phyloP scores from a whole-genome alignment of 2,113 vertebrate genomes.

The Odocoileus virginianus region DNA sequence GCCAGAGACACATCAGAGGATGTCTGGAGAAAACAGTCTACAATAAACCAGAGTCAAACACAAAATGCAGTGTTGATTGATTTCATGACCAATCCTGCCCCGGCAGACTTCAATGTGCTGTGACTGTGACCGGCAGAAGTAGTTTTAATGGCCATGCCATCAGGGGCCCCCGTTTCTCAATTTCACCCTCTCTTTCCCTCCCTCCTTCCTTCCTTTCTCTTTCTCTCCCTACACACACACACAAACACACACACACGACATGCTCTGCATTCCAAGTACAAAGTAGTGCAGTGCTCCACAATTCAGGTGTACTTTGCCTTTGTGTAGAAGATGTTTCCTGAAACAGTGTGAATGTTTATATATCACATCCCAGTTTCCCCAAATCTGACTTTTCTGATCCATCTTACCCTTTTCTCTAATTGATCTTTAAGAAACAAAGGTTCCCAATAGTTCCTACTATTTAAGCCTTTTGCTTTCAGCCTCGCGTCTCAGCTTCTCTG shows the following conservation, averaged over 20 bases:
- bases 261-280: not conserved
- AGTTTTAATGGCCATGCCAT: not conserved
- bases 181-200: not conserved
- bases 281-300: not conserved
- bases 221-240: no score
- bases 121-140: constrained; percentile 38
- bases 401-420: not conserved
- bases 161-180: rapidly evolving
- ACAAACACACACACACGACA: no score
- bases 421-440: not conserved
- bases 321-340: not conserved
- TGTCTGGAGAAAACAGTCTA: constrained; percentile 45
- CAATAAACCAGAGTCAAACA: not conserved
- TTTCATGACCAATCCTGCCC: constrained; percentile 48
- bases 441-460: not conserved
- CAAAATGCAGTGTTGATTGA: constrained; percentile 31
- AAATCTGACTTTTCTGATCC: not conserved
- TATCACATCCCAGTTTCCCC: not conserved
- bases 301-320: not conserved
- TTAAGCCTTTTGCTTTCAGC: not conserved
- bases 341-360: not conserved
- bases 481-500: not conserved
- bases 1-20: constrained; percentile 14
- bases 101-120: constrained; percentile 49
- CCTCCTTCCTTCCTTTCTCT: not conserved